Conservation (phyloP, 2,113 vertebrate genomes). For the Cheilinus undulatus region DNA sequence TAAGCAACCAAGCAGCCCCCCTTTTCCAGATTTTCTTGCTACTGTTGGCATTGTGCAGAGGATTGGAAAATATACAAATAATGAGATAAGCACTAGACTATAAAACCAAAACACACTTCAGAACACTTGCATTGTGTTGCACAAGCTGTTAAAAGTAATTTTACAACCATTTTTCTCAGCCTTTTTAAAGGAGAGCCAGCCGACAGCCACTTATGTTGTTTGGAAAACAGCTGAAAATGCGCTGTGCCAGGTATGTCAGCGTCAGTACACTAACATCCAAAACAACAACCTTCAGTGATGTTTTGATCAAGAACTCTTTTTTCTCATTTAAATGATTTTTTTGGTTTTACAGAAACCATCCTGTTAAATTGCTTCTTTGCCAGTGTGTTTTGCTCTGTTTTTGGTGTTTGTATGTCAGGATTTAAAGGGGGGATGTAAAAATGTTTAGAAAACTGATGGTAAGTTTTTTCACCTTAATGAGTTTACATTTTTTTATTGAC, state of each 20-base stretch:
- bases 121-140: slow-evolving; percentile 26
- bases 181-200: slow-evolving; percentile 26
- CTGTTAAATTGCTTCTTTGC: not conserved
- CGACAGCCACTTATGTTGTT: slow-evolving; percentile 30
- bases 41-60: slow-evolving; percentile 41
- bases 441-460: not conserved
- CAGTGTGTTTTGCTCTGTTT: not conserved
- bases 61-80: slow-evolving; percentile 50
- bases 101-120: slow-evolving; percentile 39
- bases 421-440: not conserved
- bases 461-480: no score
- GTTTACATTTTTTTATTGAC: no score
- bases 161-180: slow-evolving; percentile 19
- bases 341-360: not conserved
- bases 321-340: not conserved
- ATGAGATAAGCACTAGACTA: slow-evolving; percentile 38
- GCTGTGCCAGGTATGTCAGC: not conserved
- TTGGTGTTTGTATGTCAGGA: not conserved
- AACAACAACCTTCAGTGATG: not conserved
- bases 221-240: slow-evolving; percentile 24
- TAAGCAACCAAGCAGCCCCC: no score
- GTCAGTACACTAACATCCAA: not conserved
- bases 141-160: slow-evolving; percentile 43
- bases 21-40: slow-evolving; percentile 37
- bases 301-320: not conserved